These are phyloP conservation scores for Aegotheles bennettii DNA, from an alignment of 2,113 vertebrate genomes.

Conservation along the genomic window DNA sequence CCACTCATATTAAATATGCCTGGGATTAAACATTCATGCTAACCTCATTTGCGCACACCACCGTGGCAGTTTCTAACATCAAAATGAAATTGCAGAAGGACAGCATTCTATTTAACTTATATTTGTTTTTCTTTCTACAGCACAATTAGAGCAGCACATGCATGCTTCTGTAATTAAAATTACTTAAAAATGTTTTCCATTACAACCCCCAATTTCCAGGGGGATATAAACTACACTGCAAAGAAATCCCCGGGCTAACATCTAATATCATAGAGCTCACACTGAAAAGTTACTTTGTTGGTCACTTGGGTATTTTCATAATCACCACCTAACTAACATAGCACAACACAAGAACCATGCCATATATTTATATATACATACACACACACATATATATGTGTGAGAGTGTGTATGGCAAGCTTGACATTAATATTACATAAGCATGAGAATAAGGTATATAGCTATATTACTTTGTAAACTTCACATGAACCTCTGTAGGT, in stretches of 20 bases:
- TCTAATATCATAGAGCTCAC: not conserved
- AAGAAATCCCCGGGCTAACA: not conserved
- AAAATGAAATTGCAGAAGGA: not conserved
- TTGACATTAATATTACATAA: not conserved
- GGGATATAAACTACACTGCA: not conserved
- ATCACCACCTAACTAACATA: not conserved
- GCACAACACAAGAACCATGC: not conserved
- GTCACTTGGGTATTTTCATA: not conserved
- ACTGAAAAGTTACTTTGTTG: not conserved
- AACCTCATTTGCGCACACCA: not conserved
- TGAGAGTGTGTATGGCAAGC: accelerated
- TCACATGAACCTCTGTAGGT: not conserved
- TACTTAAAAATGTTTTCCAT: not conserved
- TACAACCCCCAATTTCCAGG: not conserved
- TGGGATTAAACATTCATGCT: not conserved
- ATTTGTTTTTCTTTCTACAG: slow-evolving; percentile 22
- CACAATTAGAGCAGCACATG: not conserved
- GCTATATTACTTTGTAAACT: not conserved
- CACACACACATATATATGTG: too few species aligned
- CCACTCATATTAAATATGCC: not conserved
- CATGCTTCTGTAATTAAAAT: not conserved
- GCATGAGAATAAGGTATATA: not conserved
- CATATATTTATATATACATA: not conserved
- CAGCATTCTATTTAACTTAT: not conserved
- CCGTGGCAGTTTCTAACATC: not conserved